Conservation (phyloP, 2,797 vertebrate species). For the Sparus aurata region DNA sequence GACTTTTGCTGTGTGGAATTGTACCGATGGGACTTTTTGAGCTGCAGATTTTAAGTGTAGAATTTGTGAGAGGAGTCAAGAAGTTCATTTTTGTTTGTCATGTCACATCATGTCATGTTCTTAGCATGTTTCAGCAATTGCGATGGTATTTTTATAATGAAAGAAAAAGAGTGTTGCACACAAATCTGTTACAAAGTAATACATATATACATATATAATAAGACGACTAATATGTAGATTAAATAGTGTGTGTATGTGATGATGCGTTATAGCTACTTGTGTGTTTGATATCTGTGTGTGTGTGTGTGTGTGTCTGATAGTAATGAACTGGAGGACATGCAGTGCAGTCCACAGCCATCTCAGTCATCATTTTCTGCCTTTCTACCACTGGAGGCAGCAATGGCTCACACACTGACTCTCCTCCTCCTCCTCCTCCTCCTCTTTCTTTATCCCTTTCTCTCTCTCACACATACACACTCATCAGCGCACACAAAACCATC, state of each 20-base stretch:
- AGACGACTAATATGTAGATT: not conserved
- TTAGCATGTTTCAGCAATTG: too few species aligned
- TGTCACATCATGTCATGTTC: not conserved
- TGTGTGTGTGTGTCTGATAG: not conserved
- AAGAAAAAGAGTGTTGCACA: not conserved
- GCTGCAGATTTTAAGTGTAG: not conserved
- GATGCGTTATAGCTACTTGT: not conserved
- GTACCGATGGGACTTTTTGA: too few species aligned
- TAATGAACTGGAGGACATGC: conserved; percentile 23
- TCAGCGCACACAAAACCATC: conserved; percentile 61
- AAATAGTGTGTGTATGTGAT: not conserved
- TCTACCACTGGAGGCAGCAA: conserved; percentile 75
- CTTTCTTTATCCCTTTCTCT: not conserved
- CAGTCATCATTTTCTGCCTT: conserved; percentile 20
- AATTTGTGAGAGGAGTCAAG: not conserved
- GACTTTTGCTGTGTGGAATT: not conserved
- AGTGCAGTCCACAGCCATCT: conserved; percentile 8
- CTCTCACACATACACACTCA: not conserved
- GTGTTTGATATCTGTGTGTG: not conserved
- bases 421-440: conserved; percentile 1
- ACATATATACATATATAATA: not conserved
- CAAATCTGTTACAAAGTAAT: not conserved
- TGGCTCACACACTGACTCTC: conserved; percentile 42
- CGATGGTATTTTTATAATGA: not conserved
- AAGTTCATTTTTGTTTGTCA: too few species aligned